These are phyloP conservation scores for Eidolon helvum DNA, from an alignment of 2,113 vertebrate genomes.

Conservation along the genomic window DNA sequence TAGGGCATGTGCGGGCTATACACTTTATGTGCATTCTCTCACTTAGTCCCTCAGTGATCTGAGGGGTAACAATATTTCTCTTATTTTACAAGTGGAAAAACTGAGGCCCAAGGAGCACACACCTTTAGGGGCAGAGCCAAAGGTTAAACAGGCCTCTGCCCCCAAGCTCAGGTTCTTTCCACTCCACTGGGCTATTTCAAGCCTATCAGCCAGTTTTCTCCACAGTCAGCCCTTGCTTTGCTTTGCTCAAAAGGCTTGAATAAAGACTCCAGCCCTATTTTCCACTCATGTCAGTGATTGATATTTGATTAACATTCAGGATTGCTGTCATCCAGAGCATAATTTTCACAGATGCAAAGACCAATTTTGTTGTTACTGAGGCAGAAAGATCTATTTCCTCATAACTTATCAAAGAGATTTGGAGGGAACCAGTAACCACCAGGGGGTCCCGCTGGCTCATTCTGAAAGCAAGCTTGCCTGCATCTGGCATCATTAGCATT, in stretches of 20 bases:
- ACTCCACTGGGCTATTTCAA: neutral
- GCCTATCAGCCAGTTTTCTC: neutral
- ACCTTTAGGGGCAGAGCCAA: neutral
- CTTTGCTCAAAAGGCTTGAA: conserved; percentile 46
- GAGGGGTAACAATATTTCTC: neutral
- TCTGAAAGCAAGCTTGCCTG: neutral
- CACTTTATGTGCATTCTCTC: neutral
- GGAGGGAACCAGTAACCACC: neutral
- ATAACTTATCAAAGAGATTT: conserved; percentile 43
- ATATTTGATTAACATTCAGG: conserved; percentile 66
- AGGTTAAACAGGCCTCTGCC: neutral
- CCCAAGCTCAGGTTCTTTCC: neutral
- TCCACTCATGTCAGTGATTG: conserved; percentile 55
- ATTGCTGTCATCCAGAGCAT: conserved; percentile 53
- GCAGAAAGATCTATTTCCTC: conserved; percentile 68
- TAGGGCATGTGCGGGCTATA: neutral
- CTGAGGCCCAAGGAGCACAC: neutral
- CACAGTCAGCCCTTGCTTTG: neutral
- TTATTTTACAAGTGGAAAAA: neutral
- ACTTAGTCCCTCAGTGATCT: neutral
- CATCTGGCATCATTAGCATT: neutral
- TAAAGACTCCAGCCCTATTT: conserved; percentile 49
- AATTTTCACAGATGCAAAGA: conserved; percentile 68
- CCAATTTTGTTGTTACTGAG: conserved; percentile 65
- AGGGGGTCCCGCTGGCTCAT: neutral